Base-by-base conservation (phyloP, 2,797 vertebrate species). In the Centroberyx gerrardi region DNA sequence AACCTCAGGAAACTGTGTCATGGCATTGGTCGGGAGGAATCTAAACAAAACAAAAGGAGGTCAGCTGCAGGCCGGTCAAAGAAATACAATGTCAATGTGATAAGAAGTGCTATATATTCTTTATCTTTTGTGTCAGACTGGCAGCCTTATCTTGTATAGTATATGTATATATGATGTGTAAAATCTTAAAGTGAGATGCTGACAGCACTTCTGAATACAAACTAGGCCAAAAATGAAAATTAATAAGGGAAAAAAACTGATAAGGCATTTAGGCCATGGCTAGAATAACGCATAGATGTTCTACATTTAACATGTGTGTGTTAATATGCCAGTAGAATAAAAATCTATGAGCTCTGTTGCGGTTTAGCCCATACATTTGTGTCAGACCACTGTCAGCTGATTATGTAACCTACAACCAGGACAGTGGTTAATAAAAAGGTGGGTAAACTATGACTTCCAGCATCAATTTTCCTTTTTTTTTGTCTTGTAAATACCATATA, bases 1-100 rank as follows among this genome's bases (percentile, higher is more conserved):
- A 85, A 91, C 92, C 92, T 90, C 89, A 89, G 84, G 83, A 87
- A 92, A 89, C 76, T 74, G 74, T 83, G 85, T 84, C 80, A 87
- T 74, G 42, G 54, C 53, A 59, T 78, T 51, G 56, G 75, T 81
- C 44, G 58, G 82, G 72, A 78, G 54, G 58, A 78, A 84, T 85
- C 62, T 81, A 84, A 82, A 85, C 68, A 86, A 88, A 90, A 80
- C 76, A 80, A 65, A 67, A 55, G 63, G 68, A 87, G 78, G 76
- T 86, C 63, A 74, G 80, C 59, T 36, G 40, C 58, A 78, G 60
- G 74, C 77, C 82, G 72, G 56, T 54, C 62, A 60, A 65, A 78
- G 31, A 73, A 72, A 81, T 62, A 84, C 82, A 46, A 31, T 80
- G 83, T 40, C 51, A 69, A 74, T 62, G 73, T 22, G 12, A 75